Evolutionary conservation across 53 echinoderm and acorn worm genomes (phyloP), one percentile per base, ranked within the genome.

Genomic region (Paelopatides confundens): DNA sequence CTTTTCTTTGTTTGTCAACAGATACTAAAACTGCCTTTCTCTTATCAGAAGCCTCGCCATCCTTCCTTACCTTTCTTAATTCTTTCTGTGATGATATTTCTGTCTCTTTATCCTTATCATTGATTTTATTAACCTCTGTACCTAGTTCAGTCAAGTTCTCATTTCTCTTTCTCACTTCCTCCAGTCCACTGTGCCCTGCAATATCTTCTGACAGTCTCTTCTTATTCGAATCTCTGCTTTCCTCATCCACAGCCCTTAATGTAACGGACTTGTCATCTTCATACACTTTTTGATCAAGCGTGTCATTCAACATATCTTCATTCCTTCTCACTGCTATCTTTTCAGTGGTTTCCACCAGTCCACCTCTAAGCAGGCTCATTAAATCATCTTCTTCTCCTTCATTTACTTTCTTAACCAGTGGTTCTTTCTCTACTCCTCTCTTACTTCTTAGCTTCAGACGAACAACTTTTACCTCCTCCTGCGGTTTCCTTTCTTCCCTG

Each of bases 281-380:
- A 7, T 66, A 14, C 28, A 29, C 17, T 1, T 38, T 67, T 39
- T 62, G 35, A 6, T 30, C 28, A 18, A 31, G 43, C n/a, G n/a
- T 46, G 39, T 65, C 36, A 21, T 66, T 46, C 40, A 66, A 38
- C 3, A 26, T 43, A 5, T 87, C 71, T 76, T 87, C 27, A 64
- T 21, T 18, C 30, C 36, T 46, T 48, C n/a, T 69, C 21, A 68
- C 71, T 32, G 23, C 24, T 54, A 23, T 5, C 85, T 50, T 50
- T 65, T 76, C 2, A 40, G 43, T 43, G 15, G 21, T 21, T 58
- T n/a, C 58, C n/a, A 12, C 43, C 14, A 84, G 14, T 58, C 92
- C 92, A 12, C 88, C 83, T 77, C 88, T 79, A 30, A 92, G 69
- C 38, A 92, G 63, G 13, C 54, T 53, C 52, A 79, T 79, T 33